These are phyloP conservation scores for Marcusenius ussheri DNA, from an alignment of 2,113 vertebrate species.

Conservation along the genomic window DNA sequence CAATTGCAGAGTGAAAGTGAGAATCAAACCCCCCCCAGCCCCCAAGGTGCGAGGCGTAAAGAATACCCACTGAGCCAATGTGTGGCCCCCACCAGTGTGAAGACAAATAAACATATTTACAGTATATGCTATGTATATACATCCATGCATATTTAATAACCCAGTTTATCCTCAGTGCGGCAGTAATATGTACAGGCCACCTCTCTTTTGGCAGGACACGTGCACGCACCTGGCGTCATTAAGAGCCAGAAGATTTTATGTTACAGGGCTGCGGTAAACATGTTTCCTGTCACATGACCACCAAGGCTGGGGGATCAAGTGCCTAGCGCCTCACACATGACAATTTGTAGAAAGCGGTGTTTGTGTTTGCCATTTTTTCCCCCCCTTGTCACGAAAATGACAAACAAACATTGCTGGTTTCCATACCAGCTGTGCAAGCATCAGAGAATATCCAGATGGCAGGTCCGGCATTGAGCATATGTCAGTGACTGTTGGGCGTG, in stretches of 20 bases:
- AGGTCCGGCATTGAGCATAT: conserved; percentile 10
- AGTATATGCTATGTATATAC: neutral
- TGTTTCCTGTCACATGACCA: neutral
- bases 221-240: neutral
- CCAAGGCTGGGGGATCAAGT: neutral
- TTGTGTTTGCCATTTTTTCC: neutral
- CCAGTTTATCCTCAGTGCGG: neutral
- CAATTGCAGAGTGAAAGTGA: neutral
- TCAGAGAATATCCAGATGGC: conserved; percentile 22
- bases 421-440: conserved; percentile 1
- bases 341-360: neutral
- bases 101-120: neutral
- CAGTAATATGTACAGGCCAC: neutral
- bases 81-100: neutral
- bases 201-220: neutral
- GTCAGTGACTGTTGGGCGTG: conserved; percentile 7
- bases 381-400: neutral
- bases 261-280: too few species aligned
- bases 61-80: neutral
- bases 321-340: neutral
- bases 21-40: neutral
- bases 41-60: neutral
- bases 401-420: conserved; percentile 11
- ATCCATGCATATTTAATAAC: neutral
- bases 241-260: neutral